Conservation (phyloP, 2,797 vertebrate genomes). For the Catostomus latipinnis region DNA sequence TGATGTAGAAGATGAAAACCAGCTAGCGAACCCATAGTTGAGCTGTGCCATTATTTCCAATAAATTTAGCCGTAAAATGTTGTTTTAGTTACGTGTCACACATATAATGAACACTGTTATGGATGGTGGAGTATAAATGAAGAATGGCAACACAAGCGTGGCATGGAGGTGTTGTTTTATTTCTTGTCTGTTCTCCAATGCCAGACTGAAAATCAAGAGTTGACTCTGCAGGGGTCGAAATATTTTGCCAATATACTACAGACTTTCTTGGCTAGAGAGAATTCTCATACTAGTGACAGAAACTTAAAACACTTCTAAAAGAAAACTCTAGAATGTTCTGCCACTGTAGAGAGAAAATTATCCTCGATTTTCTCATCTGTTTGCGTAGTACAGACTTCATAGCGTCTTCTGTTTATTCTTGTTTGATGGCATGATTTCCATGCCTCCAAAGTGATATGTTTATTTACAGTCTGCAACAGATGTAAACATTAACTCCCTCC, state of each 20-base stretch:
- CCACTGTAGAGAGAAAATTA: neutral
- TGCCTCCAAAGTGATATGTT: conserved; percentile 73
- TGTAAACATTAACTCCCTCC: conserved; percentile 68
- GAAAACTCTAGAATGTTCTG: neutral
- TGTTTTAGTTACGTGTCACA: neutral
- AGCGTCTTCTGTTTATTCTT: conserved; percentile 32
- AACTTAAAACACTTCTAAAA: neutral
- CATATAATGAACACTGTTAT: too few species aligned
- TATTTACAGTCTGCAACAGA: conserved; percentile 71
- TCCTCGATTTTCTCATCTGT: neutral
- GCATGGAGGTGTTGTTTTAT: conserved; percentile 6
- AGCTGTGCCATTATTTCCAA: neutral
- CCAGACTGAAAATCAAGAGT: neutral
- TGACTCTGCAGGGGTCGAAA: neutral
- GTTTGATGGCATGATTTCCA: conserved; percentile 57
- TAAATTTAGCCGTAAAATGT: conserved; percentile 17
- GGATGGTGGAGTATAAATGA: neutral
- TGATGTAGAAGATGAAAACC: neutral
- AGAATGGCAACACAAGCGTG: neutral
- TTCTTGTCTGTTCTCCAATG: neutral
- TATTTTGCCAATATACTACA: neutral
- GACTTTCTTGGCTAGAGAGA: neutral
- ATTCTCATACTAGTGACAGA: neutral
- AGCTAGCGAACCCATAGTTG: neutral
- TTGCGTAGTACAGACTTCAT: conserved; percentile 38